Conservation (phyloP, 2,888 invertebrate genomes). For the Amphipoea oculea region DNA sequence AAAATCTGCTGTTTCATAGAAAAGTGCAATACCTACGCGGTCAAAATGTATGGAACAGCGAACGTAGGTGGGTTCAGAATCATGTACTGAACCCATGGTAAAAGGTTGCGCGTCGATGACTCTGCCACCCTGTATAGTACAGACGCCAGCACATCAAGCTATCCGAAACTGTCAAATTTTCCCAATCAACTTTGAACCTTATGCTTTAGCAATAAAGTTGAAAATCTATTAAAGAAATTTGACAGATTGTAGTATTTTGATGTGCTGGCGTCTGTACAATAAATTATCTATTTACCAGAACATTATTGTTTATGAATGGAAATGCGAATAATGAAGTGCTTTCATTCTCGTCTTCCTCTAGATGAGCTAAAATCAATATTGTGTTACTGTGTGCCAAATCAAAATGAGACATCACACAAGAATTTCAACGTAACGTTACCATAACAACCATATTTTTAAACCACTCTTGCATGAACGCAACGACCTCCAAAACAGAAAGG, state of each 20-base stretch:
- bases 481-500: slow-evolving; percentile 63
- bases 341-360: slow-evolving; percentile 19
- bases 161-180: too few relatives aligned
- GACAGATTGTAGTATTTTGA: too few relatives aligned
- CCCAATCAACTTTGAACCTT: too few relatives aligned
- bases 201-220: too few relatives aligned
- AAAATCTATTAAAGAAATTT: too few relatives aligned
- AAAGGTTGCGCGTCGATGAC: too few relatives aligned
- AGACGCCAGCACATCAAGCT: neutral
- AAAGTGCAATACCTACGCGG: too few relatives aligned
- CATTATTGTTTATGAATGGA: slow-evolving; percentile 18
- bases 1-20: too few relatives aligned
- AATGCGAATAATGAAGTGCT: slow-evolving; percentile 37
- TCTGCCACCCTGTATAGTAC: neutral
- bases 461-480: slow-evolving; percentile 32
- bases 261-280: neutral
- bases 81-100: too few relatives aligned
- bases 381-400: slow-evolving; percentile 31
- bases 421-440: slow-evolving; percentile 28
- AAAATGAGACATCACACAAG: slow-evolving; percentile 40
- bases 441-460: slow-evolving; percentile 26
- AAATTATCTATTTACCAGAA: neutral
- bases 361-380: slow-evolving; percentile 38
- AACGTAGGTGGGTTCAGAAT: too few relatives aligned
- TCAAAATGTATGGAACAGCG: too few relatives aligned